phyloP scores from a whole-genome alignment of 2,797 vertebrate genomes.

The Synaphobranchus kaupii region DNA sequence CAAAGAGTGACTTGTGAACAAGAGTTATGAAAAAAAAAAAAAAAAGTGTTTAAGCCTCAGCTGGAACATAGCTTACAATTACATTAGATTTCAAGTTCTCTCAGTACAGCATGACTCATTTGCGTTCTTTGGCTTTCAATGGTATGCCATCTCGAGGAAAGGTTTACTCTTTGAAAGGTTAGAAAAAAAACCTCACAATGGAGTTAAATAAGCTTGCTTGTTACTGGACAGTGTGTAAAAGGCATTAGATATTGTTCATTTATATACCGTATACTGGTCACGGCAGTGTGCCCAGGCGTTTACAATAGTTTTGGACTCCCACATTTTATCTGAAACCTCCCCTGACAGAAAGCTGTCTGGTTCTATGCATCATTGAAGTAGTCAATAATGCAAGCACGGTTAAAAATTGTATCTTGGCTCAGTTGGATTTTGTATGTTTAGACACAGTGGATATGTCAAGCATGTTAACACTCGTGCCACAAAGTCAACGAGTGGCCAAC shows the following conservation, averaged over 20 bases:
- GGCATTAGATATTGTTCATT: background rate
- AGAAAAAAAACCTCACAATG: background rate
- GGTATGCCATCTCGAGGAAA: background rate
- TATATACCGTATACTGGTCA: background rate
- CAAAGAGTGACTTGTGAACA: background rate
- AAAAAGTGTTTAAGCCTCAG: background rate
- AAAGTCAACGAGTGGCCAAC: constrained; percentile 46
- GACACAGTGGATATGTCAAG: constrained; percentile 25
- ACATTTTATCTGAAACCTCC: constrained; percentile 46
- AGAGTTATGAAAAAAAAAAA: background rate
- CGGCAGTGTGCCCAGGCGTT: background rate
- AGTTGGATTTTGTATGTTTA: constrained; percentile 35
- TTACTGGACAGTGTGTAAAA: background rate
- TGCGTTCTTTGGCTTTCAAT: background rate
- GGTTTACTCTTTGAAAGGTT: background rate
- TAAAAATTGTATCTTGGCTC: constrained; percentile 36
- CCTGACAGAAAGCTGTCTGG: constrained; percentile 64
- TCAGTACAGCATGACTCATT: background rate
- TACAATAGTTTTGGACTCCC: background rate
- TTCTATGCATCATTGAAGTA: constrained; percentile 62
- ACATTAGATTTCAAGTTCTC: background rate
- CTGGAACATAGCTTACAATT: background rate
- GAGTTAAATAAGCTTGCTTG: background rate
- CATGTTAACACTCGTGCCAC: constrained; percentile 45
- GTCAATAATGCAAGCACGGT: background rate